phyloP scores from a whole-genome alignment of 2,797 vertebrate species.

The Vipera latastei region DNA sequence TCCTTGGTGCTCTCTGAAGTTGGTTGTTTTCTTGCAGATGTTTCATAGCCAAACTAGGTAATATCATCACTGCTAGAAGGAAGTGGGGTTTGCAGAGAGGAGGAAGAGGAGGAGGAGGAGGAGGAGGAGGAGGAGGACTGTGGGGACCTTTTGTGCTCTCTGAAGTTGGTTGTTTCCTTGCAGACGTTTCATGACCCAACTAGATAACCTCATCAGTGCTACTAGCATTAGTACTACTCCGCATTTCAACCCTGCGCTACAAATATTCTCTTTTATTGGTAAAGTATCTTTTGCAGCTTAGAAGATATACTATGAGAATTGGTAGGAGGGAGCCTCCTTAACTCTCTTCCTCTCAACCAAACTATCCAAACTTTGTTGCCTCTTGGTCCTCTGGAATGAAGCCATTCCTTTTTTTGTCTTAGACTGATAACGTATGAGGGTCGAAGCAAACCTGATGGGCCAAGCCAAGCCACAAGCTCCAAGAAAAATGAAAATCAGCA shows the following conservation, averaged over 20 bases:
- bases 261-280: neutral
- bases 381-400: neutral
- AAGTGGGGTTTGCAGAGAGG: no score
- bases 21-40: no score
- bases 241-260: neutral
- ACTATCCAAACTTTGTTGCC: neutral
- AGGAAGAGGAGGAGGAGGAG: neutral
- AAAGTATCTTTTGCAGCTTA: neutral
- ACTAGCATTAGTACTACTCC: neutral
- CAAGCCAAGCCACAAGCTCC: neutral
- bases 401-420: neutral
- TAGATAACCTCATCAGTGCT: neutral
- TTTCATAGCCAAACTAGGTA: no score
- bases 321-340: neutral
- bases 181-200: neutral
- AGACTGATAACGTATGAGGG: neutral
- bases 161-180: neutral
- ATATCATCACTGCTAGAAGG: no score
- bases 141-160: neutral
- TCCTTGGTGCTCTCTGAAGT: no score
- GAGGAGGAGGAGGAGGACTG: neutral
- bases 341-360: neutral
- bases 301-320: neutral
- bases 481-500: neutral
- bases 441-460: neutral